Conservation (phyloP, 1,140 invertebrate species). For the Phymastichus coffea region DNA sequence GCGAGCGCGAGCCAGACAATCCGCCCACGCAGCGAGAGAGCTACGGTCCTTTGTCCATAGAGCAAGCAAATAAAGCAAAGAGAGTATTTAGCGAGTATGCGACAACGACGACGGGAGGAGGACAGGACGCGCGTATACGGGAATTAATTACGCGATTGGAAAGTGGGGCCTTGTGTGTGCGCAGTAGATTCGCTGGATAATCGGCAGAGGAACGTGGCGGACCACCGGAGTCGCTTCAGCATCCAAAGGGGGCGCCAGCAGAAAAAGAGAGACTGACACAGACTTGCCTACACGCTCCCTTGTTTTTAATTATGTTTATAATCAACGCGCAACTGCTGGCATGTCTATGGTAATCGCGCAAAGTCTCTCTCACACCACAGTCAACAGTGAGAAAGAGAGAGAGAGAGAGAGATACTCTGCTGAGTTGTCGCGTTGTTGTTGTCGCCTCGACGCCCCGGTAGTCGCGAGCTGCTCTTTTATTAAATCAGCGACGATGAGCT, state of each 20-base stretch:
- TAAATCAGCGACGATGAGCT: too few relatives aligned
- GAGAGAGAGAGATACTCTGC: too few relatives aligned
- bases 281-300: constrained; percentile 37
- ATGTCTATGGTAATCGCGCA: constrained; percentile 56
- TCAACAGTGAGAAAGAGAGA: too few relatives aligned
- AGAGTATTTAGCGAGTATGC: too few relatives aligned
- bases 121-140: constrained; percentile 12
- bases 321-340: constrained; percentile 49
- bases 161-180: constrained; percentile 38
- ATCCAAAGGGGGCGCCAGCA: constrained; percentile 38
- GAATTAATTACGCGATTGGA: constrained; percentile 48
- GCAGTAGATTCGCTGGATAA: constrained; percentile 43
- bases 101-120: too few relatives aligned
- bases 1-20: not conserved
- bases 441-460: too few relatives aligned
- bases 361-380: too few relatives aligned
- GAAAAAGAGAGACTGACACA: constrained; percentile 32
- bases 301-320: constrained; percentile 59
- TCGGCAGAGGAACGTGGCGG: constrained; percentile 45
- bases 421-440: too few relatives aligned
- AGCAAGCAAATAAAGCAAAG: too few relatives aligned
- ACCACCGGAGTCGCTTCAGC: constrained; percentile 53
- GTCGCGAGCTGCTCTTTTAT: too few relatives aligned
- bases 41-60: too few relatives aligned
- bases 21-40: too few relatives aligned